Evolutionary conservation across 2,113 vertebrate genomes (phyloP), one percentile per base, ranked within the genome.

Genomic region (Clarias gariepinus): DNA sequence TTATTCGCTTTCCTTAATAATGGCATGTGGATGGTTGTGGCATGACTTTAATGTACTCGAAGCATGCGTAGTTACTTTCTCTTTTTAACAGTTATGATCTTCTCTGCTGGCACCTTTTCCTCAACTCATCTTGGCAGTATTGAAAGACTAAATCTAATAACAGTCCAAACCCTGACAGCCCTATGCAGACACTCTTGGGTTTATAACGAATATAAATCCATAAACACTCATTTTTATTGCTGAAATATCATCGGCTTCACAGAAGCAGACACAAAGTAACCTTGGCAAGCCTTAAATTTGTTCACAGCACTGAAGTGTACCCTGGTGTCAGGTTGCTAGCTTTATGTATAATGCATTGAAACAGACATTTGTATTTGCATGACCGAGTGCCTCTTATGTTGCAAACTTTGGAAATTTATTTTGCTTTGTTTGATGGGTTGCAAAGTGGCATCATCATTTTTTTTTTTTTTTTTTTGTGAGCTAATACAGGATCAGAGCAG

Each of bases 151-250:
- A 85, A 85, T 88, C 41, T 76, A 82, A 82, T 81, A 88, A 81
- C 30, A 57, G 78, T 58, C 66, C 61, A 41, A 81, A 68, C 57
- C 47, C 23, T 85, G 87, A 80, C 86, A 84, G 63, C 63, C 36
- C 21, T 28, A 61, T 61, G 58, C 64, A 57, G 83, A 88, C 77
- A 41, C 87, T 88, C 53, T n/a, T 33, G 64, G 87, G 36, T 85
- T 64, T 84, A 81, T 85, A 85, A 88, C 19, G 25, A 82, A 79
- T 63, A 74, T 85, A 88, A 81, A 85, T 87, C 77, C 64, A 84
- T 87, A 86, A 86, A 86, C 55, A 69, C 57, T 74, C 63, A 86
- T 57, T 52, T 61, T 86, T 74, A 71, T 57, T 60, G 41, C 68
- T 82, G 57, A 82, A 86, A 86, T 74, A 68, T 47, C 55, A 86